Conservation (phyloP, 1,140 invertebrate species). For the Eriocheir sinensis region DNA sequence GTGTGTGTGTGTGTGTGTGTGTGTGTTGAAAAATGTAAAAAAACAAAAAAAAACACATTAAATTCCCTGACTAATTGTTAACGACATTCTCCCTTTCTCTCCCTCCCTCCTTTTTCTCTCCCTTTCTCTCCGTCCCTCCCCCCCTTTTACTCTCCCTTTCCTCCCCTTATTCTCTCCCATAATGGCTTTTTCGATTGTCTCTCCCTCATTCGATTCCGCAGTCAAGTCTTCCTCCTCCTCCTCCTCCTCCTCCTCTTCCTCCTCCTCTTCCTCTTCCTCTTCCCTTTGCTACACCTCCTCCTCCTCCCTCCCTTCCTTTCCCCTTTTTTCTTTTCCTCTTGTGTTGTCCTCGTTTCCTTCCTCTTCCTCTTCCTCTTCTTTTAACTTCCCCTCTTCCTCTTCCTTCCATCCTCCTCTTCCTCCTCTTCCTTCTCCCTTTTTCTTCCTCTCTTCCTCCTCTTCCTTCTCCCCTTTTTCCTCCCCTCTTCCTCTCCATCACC, state of each 20-base stretch:
- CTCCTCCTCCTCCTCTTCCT: background rate
- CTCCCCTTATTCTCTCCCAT: background rate
- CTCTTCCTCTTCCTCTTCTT: too few species aligned
- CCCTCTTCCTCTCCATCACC: background rate
- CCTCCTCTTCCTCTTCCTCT: background rate
- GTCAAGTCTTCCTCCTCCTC: background rate
- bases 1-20: background rate
- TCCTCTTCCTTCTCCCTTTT: background rate
- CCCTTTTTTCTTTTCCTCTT: background rate
- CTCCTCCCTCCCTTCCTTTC: background rate
- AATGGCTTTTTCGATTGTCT: slow-evolving; percentile 15
- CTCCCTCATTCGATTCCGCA: background rate
- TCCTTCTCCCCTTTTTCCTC: background rate
- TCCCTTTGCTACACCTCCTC: too few species aligned
- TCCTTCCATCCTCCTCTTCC: background rate
- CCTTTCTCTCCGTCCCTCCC: background rate
- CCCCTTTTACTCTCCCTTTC: too few species aligned
- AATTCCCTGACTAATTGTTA: background rate
- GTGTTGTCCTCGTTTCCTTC: background rate
- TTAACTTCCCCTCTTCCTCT: too few species aligned
- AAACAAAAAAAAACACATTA: background rate
- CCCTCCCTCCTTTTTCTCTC: background rate
- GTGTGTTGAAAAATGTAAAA: background rate
- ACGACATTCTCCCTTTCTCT: background rate
- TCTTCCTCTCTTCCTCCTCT: background rate